Conservation (phyloP, 37 sponge, comb jelly and placozoan species). For the Sycon ciliatum region DNA sequence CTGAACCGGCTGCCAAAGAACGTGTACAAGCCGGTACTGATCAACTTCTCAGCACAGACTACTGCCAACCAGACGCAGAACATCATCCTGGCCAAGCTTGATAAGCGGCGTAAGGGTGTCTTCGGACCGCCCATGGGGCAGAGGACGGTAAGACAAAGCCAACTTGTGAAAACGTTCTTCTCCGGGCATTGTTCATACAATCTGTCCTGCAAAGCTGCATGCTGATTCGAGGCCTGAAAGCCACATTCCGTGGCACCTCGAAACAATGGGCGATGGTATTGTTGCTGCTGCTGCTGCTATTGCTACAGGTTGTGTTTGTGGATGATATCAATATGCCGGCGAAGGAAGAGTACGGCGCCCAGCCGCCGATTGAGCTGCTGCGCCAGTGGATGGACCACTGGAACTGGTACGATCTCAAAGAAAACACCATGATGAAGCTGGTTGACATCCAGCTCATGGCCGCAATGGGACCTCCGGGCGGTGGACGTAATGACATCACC, state of each 20-base stretch:
- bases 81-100: slow-evolving; percentile 95
- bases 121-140: slow-evolving; percentile 95
- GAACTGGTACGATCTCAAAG: slow-evolving; percentile 79
- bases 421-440: slow-evolving; percentile 64
- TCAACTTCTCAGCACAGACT: slow-evolving; percentile 98
- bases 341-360: slow-evolving; percentile 88
- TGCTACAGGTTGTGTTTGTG: slow-evolving; percentile 95
- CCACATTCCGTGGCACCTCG: too few relatives aligned
- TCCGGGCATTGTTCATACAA: too few relatives aligned
- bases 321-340: slow-evolving; percentile 98
- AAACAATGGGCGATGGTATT: too few relatives aligned
- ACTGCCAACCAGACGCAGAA: slow-evolving; percentile 96
- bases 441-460: slow-evolving; percentile 79
- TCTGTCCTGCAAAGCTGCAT: too few relatives aligned
- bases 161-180: too few relatives aligned
- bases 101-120: slow-evolving; percentile 94
- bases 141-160: slow-evolving; percentile 83
- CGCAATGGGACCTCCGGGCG: slow-evolving; percentile 96
- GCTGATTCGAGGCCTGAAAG: too few relatives aligned
- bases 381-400: slow-evolving; percentile 95
- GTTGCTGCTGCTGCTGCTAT: too few relatives aligned
- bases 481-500: slow-evolving; percentile 89
- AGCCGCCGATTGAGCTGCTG: slow-evolving; percentile 96
- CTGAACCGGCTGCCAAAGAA: slow-evolving; percentile 82
- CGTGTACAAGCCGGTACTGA: slow-evolving; percentile 83